These are phyloP conservation scores for Antheraea assamensis DNA, from an alignment of 2,888 invertebrate species.

Conservation along the genomic window DNA sequence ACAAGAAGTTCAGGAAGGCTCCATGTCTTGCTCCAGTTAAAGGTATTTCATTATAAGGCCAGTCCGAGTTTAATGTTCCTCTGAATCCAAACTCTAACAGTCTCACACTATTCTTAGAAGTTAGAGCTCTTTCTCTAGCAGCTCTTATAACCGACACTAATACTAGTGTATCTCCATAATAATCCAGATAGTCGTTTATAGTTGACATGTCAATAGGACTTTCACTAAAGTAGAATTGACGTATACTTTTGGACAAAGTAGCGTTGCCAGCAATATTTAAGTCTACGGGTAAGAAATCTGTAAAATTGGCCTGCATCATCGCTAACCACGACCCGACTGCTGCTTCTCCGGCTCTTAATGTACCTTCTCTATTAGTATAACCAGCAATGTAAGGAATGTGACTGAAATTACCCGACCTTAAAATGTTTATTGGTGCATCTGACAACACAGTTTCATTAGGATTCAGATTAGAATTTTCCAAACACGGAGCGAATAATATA, in stretches of 20 bases:
- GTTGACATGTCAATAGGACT: constrained; percentile 49
- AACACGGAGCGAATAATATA: constrained; percentile 67
- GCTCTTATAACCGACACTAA: constrained; percentile 59
- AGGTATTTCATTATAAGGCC: constrained; percentile 56
- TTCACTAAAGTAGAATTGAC: constrained; percentile 58
- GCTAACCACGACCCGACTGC: constrained; percentile 49
- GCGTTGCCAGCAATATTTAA: constrained; percentile 47
- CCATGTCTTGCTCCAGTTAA: constrained; percentile 65
- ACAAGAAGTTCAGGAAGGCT: constrained; percentile 61
- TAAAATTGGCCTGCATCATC: constrained; percentile 63
- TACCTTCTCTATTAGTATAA: constrained; percentile 66
- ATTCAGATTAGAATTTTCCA: constrained; percentile 53
- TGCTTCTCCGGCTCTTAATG: constrained; percentile 58
- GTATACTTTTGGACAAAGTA: constrained; percentile 46
- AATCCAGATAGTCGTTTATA: constrained; percentile 65
- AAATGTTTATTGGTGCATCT: constrained; percentile 58
- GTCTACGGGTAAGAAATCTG: constrained; percentile 63
- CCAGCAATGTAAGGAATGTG: constrained; percentile 65
- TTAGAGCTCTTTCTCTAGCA: constrained; percentile 55
- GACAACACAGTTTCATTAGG: constrained; percentile 52
- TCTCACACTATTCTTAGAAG: constrained; percentile 53
- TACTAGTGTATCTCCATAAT: constrained; percentile 64
- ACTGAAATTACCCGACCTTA: constrained; percentile 57
- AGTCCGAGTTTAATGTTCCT: constrained; percentile 59
- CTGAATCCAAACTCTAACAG: constrained; percentile 61